Percentiles rank a stretch among this genome's conserved stretches.
Evolutionary conservation across 2,113 vertebrate genomes (phyloP).

Genomic region (Pseudorhombus dupliciocellatus): DNA sequence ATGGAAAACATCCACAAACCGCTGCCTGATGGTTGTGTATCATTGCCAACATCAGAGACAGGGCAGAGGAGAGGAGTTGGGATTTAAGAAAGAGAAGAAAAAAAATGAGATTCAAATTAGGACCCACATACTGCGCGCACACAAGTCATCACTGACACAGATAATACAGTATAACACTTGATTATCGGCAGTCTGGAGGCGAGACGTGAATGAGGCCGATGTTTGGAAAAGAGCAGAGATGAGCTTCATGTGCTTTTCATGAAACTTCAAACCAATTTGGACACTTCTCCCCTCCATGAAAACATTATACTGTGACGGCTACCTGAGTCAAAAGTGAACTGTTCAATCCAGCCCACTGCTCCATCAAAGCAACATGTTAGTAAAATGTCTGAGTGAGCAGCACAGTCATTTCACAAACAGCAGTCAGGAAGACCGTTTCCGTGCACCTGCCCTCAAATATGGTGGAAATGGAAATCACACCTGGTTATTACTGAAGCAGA

Average conservation of each 20-base stretch:
- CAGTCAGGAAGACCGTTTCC: constrained; percentile 47
- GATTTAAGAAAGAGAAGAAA: constrained; percentile 67
- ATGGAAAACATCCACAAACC: constrained; percentile 89
- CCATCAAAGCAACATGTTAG: constrained; percentile 13
- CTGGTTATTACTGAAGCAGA: neutral
- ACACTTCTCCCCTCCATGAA: constrained; percentile 34
- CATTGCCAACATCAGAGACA: constrained; percentile 84
- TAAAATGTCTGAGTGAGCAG: constrained; percentile 18
- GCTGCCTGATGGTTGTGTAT: constrained; percentile 87
- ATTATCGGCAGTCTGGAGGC: constrained; percentile 19
- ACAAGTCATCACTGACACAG: constrained; percentile 49
- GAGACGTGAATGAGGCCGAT: neutral
- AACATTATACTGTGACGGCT: constrained; percentile 58
- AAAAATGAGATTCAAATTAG: constrained; percentile 71
- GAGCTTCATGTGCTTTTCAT: neutral
- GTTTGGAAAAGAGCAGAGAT: neutral
- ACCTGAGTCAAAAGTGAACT: constrained; percentile 19
- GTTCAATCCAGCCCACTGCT: constrained; percentile 4
- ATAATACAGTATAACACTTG: constrained; percentile 60
- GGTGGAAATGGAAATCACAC: neutral
- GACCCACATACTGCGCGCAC: constrained; percentile 40
- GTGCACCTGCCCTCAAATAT: constrained; percentile 22
- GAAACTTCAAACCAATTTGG: constrained; percentile 3
- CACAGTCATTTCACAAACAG: constrained; percentile 46
- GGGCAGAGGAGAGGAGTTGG: constrained; percentile 66